These are phyloP conservation scores for Himalopsyche kuldschensis DNA, from an alignment of 2,888 invertebrate species.

Conservation along the genomic window DNA sequence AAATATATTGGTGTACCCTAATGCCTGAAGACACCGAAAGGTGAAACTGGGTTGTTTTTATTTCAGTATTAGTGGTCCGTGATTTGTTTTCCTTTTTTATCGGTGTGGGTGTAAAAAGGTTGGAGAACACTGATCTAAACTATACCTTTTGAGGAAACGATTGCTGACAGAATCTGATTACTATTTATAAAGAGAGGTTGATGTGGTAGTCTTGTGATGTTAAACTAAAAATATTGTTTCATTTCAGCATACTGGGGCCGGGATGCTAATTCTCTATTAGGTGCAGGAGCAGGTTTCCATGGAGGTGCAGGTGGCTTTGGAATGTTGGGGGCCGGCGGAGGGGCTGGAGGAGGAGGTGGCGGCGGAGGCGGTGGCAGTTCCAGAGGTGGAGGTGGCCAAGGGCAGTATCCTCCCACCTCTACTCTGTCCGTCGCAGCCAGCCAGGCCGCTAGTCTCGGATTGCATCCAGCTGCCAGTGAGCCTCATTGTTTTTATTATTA, in stretches of 20 bases:
- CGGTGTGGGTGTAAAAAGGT: too few relatives aligned
- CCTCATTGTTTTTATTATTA: constrained; percentile 38
- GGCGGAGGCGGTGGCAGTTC: constrained; percentile 57
- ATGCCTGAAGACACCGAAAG: too few relatives aligned
- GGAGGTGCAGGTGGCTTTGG: constrained; percentile 52
- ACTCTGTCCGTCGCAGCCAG: constrained; percentile 83
- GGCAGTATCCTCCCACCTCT: constrained; percentile 61
- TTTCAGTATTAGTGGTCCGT: too few relatives aligned
- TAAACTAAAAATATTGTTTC: constrained; percentile 29
- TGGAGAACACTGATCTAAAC: too few relatives aligned
- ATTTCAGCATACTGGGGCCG: constrained; percentile 81
- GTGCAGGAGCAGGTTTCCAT: constrained; percentile 48
- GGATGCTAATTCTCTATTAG: constrained; percentile 49
- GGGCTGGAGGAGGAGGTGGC: constrained; percentile 50
- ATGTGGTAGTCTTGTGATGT: not conserved
- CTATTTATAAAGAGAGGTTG: not conserved
- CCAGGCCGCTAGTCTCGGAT: constrained; percentile 80
- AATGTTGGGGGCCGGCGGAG: constrained; percentile 41
- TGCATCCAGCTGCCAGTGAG: constrained; percentile 75
- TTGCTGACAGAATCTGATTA: too few relatives aligned
- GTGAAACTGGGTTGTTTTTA: too few relatives aligned
- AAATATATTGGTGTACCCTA: too few relatives aligned
- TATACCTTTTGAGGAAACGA: too few relatives aligned
- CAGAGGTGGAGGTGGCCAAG: constrained; percentile 55
- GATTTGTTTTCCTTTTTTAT: too few relatives aligned